These are phyloP conservation scores for Drosophila siamana DNA, from an alignment of 2,888 invertebrate genomes.

Conservation along the genomic window DNA sequence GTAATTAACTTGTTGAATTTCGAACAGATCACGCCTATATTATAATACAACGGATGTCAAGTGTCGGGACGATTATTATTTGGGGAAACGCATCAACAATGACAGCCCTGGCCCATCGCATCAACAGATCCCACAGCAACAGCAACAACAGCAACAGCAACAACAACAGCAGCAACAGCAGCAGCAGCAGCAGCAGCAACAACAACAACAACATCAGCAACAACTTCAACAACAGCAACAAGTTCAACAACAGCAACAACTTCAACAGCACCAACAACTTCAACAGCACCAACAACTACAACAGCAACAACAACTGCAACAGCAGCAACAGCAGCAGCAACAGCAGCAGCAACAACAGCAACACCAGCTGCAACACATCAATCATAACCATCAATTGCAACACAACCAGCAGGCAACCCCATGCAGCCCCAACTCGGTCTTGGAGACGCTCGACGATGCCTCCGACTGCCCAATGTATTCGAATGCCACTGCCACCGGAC, in stretches of 20 bases:
- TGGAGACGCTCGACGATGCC: conserved; percentile 77
- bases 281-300: conserved; percentile 65
- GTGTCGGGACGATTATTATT: conserved; percentile 84
- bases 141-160: conserved; percentile 63
- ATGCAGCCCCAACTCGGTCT: conserved; percentile 54
- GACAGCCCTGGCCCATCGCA: conserved; percentile 57
- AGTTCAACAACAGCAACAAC: conserved; percentile 56
- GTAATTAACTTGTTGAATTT: not conserved
- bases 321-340: conserved; percentile 41
- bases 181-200: conserved; percentile 52
- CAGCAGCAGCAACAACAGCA: conserved; percentile 68
- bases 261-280: conserved; percentile 65
- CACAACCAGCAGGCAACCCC: conserved; percentile 59
- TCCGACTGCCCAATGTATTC: conserved; percentile 75
- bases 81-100: conserved; percentile 64
- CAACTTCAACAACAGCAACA: conserved; percentile 77
- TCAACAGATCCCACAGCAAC: conserved; percentile 61
- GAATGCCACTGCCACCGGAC: conserved; percentile 61
- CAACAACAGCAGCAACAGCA: conserved; percentile 62
- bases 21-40: conserved; percentile 82
- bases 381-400: conserved; percentile 51
- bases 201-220: conserved; percentile 59
- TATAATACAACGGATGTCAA: conserved; percentile 84
- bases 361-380: conserved; percentile 67
- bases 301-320: conserved; percentile 69